A percentile compares a stretch with the other conserved stretches of the same genome.
These are phyloP conservation scores for Belonocnema kinseyi DNA, from an alignment of 1,140 invertebrate species.

Conservation along the genomic window DNA sequence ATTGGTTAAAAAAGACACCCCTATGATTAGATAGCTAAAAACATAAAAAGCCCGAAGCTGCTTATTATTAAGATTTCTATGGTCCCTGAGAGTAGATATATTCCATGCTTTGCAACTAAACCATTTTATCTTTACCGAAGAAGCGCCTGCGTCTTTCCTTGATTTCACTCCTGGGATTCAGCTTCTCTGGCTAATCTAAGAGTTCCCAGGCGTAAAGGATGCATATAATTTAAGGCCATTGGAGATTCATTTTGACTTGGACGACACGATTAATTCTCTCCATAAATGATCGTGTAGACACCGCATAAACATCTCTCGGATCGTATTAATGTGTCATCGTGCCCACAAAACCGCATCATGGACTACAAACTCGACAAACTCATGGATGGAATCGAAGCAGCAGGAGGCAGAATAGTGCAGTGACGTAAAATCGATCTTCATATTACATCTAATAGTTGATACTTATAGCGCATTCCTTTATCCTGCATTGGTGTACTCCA, in stretches of 20 bases:
- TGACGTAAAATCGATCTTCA: background rate
- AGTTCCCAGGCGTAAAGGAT: background rate
- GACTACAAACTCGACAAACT: conserved; percentile 1
- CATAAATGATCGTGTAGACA: conserved; percentile 1
- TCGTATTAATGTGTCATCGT: conserved; percentile 1
- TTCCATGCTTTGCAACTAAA: too few species aligned
- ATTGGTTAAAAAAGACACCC: too few species aligned
- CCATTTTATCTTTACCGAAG: background rate
- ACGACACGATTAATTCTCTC: background rate
- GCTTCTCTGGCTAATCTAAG: background rate
- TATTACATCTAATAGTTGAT: background rate
- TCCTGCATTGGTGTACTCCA: too few species aligned
- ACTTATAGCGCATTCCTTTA: too few species aligned
- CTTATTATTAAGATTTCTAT: too few species aligned
- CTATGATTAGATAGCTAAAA: too few species aligned
- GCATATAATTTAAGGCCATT: conserved; percentile 8
- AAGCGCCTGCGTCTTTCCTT: background rate
- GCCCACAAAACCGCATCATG: background rate
- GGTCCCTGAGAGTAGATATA: too few species aligned
- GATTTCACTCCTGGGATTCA: background rate
- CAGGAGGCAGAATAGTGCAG: background rate
- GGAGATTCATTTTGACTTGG: conserved; percentile 1
- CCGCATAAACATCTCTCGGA: background rate
- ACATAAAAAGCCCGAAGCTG: too few species aligned
- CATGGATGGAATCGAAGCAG: background rate